Percentiles rank a stretch among this genome's conserved stretches.
Evolutionary conservation across 2,797 vertebrate genomes (phyloP).

Genomic region (Falco berigora): DNA sequence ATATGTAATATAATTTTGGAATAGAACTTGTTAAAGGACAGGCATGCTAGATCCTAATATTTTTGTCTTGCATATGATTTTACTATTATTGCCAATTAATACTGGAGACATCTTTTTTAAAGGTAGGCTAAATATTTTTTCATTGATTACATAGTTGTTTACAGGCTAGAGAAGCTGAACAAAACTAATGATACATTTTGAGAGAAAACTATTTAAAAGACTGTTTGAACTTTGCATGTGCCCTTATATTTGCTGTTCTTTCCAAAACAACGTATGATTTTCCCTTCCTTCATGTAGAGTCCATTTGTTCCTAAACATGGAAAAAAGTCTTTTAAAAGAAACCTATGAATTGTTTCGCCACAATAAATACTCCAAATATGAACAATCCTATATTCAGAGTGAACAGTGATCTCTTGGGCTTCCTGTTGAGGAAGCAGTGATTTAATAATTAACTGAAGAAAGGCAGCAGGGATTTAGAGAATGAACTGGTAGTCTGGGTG

Average conservation of each 20-base stretch:
- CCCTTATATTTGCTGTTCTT: slow-evolving; percentile 34
- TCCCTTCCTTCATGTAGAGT: neutral
- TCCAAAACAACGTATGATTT: slow-evolving; percentile 3
- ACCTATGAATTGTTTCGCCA: slow-evolving; percentile 62
- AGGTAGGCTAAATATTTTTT: slow-evolving; percentile 57
- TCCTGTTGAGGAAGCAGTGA: neutral
- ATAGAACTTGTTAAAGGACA: slow-evolving; percentile 52
- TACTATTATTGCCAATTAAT: slow-evolving; percentile 46
- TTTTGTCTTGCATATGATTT: slow-evolving; percentile 65
- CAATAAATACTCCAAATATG: slow-evolving; percentile 39
- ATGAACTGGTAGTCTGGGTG: neutral
- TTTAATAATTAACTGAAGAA: neutral
- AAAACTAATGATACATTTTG: slow-evolving; percentile 35
- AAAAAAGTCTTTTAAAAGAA: slow-evolving; percentile 60
- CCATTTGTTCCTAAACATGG: slow-evolving; percentile 52
- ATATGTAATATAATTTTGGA: slow-evolving; percentile 55
- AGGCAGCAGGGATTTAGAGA: neutral
- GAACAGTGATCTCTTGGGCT: neutral
- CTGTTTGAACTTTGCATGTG: slow-evolving; percentile 50
- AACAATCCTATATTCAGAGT: neutral
- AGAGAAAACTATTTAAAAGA: slow-evolving; percentile 15
- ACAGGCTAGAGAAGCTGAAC: slow-evolving; percentile 16
- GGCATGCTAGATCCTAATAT: slow-evolving; percentile 55
- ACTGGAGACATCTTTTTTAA: slow-evolving; percentile 37
- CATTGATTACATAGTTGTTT: slow-evolving; percentile 55